phyloP scores from a whole-genome alignment of 2,113 vertebrate genomes.

The Myiopsitta monachus region DNA sequence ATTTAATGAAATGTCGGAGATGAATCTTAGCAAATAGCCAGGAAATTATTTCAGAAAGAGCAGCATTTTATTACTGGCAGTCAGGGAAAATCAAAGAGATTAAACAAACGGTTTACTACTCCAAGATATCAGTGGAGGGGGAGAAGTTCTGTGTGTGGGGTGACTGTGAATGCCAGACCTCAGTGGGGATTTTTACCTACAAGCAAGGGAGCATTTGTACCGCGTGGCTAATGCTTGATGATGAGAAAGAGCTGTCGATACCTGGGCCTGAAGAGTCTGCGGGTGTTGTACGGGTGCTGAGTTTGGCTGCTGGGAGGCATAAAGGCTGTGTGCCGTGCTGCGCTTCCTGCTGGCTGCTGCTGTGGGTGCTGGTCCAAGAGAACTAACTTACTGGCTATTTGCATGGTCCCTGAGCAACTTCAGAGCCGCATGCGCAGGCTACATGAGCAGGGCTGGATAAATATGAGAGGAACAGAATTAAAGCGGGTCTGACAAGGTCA shows the following conservation, averaged over 20 bases:
- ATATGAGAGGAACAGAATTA: not conserved
- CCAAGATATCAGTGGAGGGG: not conserved
- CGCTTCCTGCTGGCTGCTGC: rapidly evolving
- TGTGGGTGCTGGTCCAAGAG: rapidly evolving
- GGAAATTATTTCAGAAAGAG: slow-evolving; percentile 83
- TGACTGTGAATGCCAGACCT: not conserved
- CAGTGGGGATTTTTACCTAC: not conserved
- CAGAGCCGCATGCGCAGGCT: not conserved
- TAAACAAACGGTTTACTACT: slow-evolving; percentile 73
- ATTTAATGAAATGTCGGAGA: slow-evolving; percentile 89
- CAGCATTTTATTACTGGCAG: slow-evolving; percentile 77
- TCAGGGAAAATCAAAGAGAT: slow-evolving; percentile 76
- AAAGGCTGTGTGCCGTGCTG: rapidly evolving
- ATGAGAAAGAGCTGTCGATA: not conserved
- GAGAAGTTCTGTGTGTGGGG: not conserved
- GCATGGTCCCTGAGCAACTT: not conserved
- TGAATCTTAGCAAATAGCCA: slow-evolving; percentile 86
- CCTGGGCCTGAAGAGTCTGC: not conserved
- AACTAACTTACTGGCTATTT: not conserved
- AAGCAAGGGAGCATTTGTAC: rapidly evolving
- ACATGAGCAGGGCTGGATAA: not conserved
- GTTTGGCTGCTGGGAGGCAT: not conserved
- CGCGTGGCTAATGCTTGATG: rapidly evolving
- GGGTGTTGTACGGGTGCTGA: rapidly evolving
- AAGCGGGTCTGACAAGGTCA: not conserved